A percentile compares a stretch with the other conserved stretches of the same genome.
These are phyloP conservation scores for Xenopus tropicalis DNA, from an alignment of 2,113 vertebrate species.

Conservation along the genomic window UCB_Xtro_10.0 CM004447.2:961501-962000, in stretches of 20 bases:
- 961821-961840: conserved; percentile 47
- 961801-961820: conserved; percentile 50
- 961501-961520: conserved; percentile 57
- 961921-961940: conserved; percentile 52
- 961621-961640: conserved; percentile 49
- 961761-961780: conserved; percentile 50
- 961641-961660: conserved; percentile 53
- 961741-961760: conserved; percentile 52
- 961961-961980: conserved; percentile 42
- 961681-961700: background rate
- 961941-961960: conserved; percentile 49
- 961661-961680: conserved; percentile 50
- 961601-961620: conserved; percentile 58
- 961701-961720: conserved; percentile 36
- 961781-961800: conserved; percentile 58
- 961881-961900: conserved; percentile 46
- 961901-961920: conserved; percentile 42
- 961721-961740: conserved; percentile 41
- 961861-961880: conserved; percentile 44
- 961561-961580: no score
- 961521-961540: conserved; percentile 3
- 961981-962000: conserved; percentile 48
- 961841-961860: conserved; percentile 45
- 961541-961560: conserved; percentile 59
- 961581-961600: conserved; percentile 51